Conservation (phyloP, 2,888 invertebrate genomes). For the Drosophila atroscutellata region DNA sequence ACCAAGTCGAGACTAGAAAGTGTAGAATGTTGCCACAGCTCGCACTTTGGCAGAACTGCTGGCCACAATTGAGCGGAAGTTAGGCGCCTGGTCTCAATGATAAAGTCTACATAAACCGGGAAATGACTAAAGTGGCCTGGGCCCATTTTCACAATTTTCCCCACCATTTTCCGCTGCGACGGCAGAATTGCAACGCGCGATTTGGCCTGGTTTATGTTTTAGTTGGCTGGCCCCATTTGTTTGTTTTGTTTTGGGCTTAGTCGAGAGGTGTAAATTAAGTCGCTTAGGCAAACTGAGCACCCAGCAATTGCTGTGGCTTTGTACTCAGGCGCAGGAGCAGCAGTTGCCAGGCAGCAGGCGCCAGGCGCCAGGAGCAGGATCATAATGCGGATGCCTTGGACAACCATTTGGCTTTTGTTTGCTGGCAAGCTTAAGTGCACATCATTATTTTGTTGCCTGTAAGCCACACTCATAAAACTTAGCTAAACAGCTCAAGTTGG, state of each 20-base stretch:
- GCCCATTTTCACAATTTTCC: conserved; percentile 32
- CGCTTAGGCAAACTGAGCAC: conserved; percentile 55
- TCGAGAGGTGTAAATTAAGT: conserved; percentile 76
- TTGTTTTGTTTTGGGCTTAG: conserved; percentile 68
- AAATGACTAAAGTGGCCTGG: conserved; percentile 77
- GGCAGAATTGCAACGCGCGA: conserved; percentile 46
- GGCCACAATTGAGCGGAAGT: conserved; percentile 76
- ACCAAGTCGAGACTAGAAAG: neutral
- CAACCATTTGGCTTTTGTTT: conserved; percentile 32
- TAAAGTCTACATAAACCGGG: conserved; percentile 79
- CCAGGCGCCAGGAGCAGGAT: neutral
- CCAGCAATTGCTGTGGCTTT: conserved; percentile 48
- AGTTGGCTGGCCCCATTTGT: conserved; percentile 49
- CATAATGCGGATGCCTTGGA: conserved; percentile 32
- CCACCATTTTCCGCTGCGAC: neutral
- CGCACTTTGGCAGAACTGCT: conserved; percentile 45
- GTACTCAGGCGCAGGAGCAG: neutral
- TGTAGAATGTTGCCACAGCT: conserved; percentile 12
- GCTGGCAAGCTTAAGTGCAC: conserved; percentile 64
- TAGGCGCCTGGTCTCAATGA: conserved; percentile 76
- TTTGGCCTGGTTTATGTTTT: conserved; percentile 66
- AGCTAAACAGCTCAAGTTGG: conserved; percentile 59
- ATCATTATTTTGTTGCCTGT: conserved; percentile 70
- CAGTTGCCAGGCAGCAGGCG: conserved; percentile 8
- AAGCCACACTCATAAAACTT: conserved; percentile 68